Conservation (phyloP, 2,797 vertebrate species). For the Pipistrellus pipistrellus region DNA sequence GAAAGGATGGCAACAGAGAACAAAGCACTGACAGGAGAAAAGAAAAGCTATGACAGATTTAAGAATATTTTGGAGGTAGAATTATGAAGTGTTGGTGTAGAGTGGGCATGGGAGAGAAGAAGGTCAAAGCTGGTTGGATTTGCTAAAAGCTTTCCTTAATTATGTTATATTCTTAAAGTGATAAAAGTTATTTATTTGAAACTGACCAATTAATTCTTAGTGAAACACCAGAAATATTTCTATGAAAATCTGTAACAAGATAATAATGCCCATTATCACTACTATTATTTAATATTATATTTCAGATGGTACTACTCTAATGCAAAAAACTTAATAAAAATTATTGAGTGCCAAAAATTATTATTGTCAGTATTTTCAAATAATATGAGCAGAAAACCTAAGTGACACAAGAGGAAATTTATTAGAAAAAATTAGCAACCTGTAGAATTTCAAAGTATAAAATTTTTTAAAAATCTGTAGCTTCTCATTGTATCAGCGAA, state of each 20-base stretch:
- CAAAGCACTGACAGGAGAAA: not conserved
- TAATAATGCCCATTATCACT: not conserved
- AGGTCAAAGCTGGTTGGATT: not conserved
- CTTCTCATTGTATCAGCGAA: slow-evolving; percentile 45
- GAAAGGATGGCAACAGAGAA: not conserved
- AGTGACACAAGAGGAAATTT: not conserved
- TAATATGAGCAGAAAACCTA: not conserved
- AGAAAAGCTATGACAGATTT: not conserved
- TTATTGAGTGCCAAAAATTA: not conserved
- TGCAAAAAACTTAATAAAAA: slow-evolving; percentile 41
- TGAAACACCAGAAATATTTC: slow-evolving; percentile 2
- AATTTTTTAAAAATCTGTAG: not conserved
- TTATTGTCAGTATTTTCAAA: slow-evolving; percentile 14
- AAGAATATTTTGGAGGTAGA: not conserved
- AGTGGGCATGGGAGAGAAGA: not conserved
- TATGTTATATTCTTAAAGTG: not conserved
- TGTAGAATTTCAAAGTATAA: slow-evolving; percentile 25
- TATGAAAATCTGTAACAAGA: not conserved
- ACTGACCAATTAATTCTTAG: slow-evolving; percentile 41
- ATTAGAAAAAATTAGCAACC: slow-evolving; percentile 18
- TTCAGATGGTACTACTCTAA: slow-evolving; percentile 7
- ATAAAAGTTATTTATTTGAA: slow-evolving; percentile 36
- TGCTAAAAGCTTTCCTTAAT: not conserved
- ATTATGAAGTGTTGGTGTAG: not conserved
- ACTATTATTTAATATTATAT: slow-evolving; percentile 15